Conservation (phyloP, 2,113 vertebrate species). For the Lichenostomus cassidix region DNA sequence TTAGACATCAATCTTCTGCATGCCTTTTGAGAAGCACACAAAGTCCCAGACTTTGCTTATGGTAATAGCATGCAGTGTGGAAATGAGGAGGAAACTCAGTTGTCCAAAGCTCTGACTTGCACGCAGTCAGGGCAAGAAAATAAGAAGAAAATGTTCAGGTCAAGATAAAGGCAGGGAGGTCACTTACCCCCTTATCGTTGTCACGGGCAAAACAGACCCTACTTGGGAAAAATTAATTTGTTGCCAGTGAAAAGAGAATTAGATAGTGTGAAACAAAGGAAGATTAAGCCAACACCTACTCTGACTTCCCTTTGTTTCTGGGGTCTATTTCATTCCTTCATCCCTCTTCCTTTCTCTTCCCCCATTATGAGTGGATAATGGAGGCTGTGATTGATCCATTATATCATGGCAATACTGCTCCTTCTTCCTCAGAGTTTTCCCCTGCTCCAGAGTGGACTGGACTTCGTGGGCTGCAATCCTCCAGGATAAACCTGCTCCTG, state of each 20-base stretch:
- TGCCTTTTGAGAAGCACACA: background rate
- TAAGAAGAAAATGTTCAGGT: background rate
- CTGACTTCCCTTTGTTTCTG: rapidly evolving
- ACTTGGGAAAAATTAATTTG: background rate
- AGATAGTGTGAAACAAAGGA: background rate
- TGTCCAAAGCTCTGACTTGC: background rate
- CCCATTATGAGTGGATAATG: rapidly evolving
- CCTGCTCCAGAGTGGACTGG: background rate
- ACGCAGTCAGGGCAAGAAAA: background rate
- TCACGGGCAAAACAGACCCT: background rate
- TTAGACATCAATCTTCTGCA: background rate
- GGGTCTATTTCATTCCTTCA: background rate
- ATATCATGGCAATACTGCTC: background rate
- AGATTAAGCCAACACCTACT: background rate
- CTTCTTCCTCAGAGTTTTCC: background rate
- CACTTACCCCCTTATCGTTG: rapidly evolving
- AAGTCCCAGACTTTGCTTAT: background rate
- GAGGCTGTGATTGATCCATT: background rate
- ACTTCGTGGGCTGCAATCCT: background rate
- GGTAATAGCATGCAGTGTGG: background rate
- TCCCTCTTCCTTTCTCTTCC: background rate
- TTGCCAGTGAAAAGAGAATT: background rate
- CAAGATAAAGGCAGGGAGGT: background rate
- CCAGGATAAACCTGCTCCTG: background rate
- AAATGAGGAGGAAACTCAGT: background rate